Evolutionary conservation across 2,797 vertebrate species (phyloP), one percentile per base, ranked within the genome.

Genomic region (Peromyscus attwateri): DNA sequence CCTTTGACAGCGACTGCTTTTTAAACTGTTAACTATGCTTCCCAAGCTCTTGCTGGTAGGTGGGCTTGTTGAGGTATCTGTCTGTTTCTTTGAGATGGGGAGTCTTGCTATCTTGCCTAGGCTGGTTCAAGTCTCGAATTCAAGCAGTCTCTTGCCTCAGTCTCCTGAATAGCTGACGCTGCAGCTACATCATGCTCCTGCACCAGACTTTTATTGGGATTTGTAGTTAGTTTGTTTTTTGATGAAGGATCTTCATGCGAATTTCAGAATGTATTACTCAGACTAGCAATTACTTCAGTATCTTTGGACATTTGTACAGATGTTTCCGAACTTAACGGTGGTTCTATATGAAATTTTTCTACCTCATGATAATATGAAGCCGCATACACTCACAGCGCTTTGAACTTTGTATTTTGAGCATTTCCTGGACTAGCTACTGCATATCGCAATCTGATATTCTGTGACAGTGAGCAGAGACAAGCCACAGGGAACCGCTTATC

Each of bases 1-100:
- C 81, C 52, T 93, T 81, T 90, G 64, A 82, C 6, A 34, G 55
- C 4, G 71, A 84, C 71, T 34, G 2, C 49, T 95, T 82, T 77
- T 23, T 71, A 96, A 83, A 94, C 92, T 89, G 60, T 87, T 94
- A 95, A 87, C 83, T 85, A 21, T 71, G 27, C 73, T 97, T 95
- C 57, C 95, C 96, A 96, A 95, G 97, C 0, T 84, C 92, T 82
- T 62, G 25, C 3, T 93, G 3, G 64, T 97, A 94, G 85, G 57
- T 92, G 95, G 3, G 97, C 43, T 23, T 84, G 29, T 60, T 37
- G 70, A 66, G 10, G 12, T 29, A 40, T 73, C 23, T 13, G 49
- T 29, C 13, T 70, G 27, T 40, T 80, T 62, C 21, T 52, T 62
- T 19, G 55, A 94, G 27, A 89, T 27, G 14, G 34, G 1, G 9